A percentile compares a stretch with the other conserved stretches of the same genome.
Conservation (phyloP, 23 tunicate species). For the Corella eumyota region DNA sequence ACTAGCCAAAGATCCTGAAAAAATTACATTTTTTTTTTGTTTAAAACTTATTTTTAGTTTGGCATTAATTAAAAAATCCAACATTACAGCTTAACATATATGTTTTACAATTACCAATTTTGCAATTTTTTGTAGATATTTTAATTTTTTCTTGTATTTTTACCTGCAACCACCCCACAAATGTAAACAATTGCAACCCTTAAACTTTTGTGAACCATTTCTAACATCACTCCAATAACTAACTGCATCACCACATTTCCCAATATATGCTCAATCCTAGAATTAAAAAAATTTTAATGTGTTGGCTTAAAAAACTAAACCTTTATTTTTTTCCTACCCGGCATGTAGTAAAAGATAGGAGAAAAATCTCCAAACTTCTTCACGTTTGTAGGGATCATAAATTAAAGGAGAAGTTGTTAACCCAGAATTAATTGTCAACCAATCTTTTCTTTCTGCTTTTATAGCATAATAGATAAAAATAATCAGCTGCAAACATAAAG, state of each 20-base stretch:
- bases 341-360: conserved; percentile 84
- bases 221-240: conserved; percentile 70
- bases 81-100: too few species aligned
- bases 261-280: conserved; percentile 76
- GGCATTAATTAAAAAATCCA: too few species aligned
- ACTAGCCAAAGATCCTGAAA: conserved; percentile 60
- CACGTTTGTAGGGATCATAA: conserved; percentile 67
- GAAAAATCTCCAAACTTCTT: conserved; percentile 84
- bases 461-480: conserved; percentile 62
- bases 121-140: too few species aligned
- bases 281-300: not conserved
- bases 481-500: conserved; percentile 13
- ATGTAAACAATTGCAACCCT: conserved; percentile 64
- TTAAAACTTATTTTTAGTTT: too few species aligned
- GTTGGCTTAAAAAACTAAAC: too few species aligned
- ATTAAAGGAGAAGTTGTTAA: conserved; percentile 40
- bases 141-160: too few species aligned
- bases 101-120: too few species aligned
- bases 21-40: too few species aligned
- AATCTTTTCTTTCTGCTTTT: conserved; percentile 58
- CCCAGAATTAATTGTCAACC: conserved; percentile 59
- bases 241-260: conserved; percentile 82
- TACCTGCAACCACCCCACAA: conserved; percentile 77
- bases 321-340: too few species aligned
- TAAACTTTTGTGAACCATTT: conserved; percentile 79